These are phyloP conservation scores for Elanus axillaris DNA, from an alignment of 2,113 vertebrate species.

Conservation along the genomic window DNA sequence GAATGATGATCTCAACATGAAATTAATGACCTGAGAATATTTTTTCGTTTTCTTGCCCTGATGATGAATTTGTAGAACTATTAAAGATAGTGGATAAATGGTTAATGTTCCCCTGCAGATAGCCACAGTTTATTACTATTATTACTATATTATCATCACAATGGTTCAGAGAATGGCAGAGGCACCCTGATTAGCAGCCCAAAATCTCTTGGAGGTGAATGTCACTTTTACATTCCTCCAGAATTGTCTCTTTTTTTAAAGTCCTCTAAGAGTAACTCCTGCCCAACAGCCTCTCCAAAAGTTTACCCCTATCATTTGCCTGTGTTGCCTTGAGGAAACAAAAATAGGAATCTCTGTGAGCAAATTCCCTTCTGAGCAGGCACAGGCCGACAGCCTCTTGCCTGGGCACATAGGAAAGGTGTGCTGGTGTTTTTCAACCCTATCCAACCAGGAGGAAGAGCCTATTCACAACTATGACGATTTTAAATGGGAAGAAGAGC, in stretches of 20 bases:
- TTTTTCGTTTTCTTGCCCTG: conserved; percentile 22
- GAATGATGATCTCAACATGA: conserved; percentile 4
- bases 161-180: conserved; percentile 37
- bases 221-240: background rate
- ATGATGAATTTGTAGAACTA: conserved; percentile 44
- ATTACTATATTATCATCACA: conserved; percentile 40
- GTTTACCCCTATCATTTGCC: background rate
- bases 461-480: background rate
- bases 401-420: background rate
- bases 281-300: background rate
- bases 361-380: background rate
- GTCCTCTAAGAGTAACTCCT: background rate
- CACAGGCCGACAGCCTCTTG: background rate
- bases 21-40: conserved; percentile 30
- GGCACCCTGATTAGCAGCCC: background rate
- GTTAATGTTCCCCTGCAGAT: conserved; percentile 46
- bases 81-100: conserved; percentile 29
- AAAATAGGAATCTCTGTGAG: background rate
- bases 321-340: background rate
- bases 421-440: background rate
- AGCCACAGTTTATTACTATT: conserved; percentile 47
- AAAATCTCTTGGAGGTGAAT: background rate
- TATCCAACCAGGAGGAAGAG: background rate
- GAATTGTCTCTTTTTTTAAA: background rate
- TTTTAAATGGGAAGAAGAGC: background rate